phyloP scores from a whole-genome alignment of 2,113 vertebrate genomes.

The Greenwoodochromis staneri region DNA sequence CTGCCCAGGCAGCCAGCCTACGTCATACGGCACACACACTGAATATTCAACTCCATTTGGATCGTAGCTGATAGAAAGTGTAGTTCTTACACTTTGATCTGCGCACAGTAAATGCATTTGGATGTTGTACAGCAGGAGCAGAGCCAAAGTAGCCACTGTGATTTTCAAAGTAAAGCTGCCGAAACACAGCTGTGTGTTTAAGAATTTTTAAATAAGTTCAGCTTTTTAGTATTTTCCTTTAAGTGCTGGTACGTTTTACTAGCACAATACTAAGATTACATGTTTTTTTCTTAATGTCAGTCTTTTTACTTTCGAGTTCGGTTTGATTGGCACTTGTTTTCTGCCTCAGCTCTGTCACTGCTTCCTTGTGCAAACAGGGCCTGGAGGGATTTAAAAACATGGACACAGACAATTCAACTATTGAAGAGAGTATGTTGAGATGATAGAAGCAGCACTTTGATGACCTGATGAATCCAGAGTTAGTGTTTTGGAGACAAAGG shows the following conservation, averaged over 20 bases:
- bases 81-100: not conserved
- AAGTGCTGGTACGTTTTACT: not conserved
- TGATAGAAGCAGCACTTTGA: not conserved
- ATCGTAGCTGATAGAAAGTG: not conserved
- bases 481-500: not conserved
- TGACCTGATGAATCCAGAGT: not conserved
- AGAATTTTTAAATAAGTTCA: not conserved
- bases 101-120: not conserved
- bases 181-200: not conserved
- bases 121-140: not conserved
- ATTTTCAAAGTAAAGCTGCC: not conserved
- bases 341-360: not conserved
- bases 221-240: not conserved
- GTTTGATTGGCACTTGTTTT: not conserved
- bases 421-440: not conserved
- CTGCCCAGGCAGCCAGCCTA: not conserved
- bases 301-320: fast-evolving
- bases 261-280: not conserved
- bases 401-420: not conserved
- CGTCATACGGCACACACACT: not conserved
- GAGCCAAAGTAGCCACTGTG: not conserved
- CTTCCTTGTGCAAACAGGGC: not conserved
- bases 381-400: not conserved
- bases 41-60: not conserved
- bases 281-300: not conserved